Conservation (phyloP, 2,113 vertebrate species). For the Pipra filicauda region DNA sequence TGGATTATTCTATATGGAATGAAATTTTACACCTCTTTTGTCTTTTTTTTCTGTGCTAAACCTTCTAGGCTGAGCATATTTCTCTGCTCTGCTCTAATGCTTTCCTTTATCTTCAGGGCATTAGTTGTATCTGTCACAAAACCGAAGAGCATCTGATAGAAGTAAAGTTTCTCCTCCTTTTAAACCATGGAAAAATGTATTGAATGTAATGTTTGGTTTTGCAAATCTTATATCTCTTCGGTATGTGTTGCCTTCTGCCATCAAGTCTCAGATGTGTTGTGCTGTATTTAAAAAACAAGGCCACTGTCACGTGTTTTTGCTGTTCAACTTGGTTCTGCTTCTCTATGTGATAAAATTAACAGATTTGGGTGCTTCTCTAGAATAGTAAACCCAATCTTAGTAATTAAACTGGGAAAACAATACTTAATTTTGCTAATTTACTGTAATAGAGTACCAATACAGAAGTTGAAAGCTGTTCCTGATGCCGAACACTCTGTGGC, state of each 20-base stretch:
- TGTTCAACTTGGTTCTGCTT: not conserved
- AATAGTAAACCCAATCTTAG: not conserved
- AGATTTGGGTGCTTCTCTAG: not conserved
- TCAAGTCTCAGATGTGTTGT: not conserved
- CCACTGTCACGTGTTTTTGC: not conserved
- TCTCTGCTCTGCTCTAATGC: not conserved
- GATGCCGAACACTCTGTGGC: not conserved
- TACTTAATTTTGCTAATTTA: not conserved
- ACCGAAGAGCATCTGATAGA: not conserved
- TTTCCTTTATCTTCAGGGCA: conserved; percentile 19
- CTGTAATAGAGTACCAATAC: not conserved
- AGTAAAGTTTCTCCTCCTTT: conserved; percentile 15
- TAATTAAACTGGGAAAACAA: not conserved
- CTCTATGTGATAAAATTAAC: not conserved
- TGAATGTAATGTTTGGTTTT: not conserved
- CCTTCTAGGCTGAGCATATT: not conserved
- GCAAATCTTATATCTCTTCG: not conserved
- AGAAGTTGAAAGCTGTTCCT: not conserved
- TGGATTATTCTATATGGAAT: not conserved
- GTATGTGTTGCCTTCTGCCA: not conserved
- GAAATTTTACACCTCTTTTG: not conserved
- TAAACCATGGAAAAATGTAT: not conserved
- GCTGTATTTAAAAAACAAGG: not conserved
- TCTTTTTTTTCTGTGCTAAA: not conserved
- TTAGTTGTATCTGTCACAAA: conserved; percentile 4